Conservation (phyloP, 2,797 vertebrate species). For the Emys orbicularis region DNA sequence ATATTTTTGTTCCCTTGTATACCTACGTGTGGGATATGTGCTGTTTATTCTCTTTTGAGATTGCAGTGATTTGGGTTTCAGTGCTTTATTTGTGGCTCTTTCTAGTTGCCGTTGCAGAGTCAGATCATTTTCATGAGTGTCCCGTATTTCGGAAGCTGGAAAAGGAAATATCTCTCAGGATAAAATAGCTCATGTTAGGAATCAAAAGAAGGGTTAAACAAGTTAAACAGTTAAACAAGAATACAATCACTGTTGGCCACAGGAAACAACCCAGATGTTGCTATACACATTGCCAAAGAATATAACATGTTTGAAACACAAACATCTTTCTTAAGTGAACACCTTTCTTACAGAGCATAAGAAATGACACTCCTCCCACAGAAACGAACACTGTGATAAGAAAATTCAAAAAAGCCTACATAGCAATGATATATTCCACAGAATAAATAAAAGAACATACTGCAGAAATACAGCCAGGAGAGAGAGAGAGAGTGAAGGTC, state of each 20-base stretch:
- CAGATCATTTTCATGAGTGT: constrained; percentile 1
- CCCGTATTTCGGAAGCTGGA: neutral
- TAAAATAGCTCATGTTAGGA: neutral
- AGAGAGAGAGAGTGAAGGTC: neutral
- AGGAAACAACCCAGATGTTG: neutral
- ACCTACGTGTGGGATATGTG: neutral
- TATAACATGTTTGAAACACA: neutral
- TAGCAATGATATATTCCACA: neutral
- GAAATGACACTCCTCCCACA: neutral
- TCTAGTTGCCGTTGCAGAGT: neutral
- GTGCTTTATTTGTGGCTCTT: neutral
- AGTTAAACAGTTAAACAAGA: neutral
- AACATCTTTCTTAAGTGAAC: neutral
- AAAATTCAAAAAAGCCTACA: neutral
- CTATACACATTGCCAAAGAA: neutral
- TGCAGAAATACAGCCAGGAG: neutral
- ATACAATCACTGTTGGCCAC: neutral
- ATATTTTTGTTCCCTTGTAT: neutral
- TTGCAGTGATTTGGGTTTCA: neutral
- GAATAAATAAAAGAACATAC: neutral
- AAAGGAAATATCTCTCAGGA: neutral
- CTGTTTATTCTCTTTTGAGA: neutral
- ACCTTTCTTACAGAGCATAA: neutral
- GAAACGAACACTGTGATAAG: neutral
- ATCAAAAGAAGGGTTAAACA: neutral